These are phyloP conservation scores for Zelostemma sp. DNA, from an alignment of 1,140 invertebrate genomes.

Conservation along the genomic window DNA sequence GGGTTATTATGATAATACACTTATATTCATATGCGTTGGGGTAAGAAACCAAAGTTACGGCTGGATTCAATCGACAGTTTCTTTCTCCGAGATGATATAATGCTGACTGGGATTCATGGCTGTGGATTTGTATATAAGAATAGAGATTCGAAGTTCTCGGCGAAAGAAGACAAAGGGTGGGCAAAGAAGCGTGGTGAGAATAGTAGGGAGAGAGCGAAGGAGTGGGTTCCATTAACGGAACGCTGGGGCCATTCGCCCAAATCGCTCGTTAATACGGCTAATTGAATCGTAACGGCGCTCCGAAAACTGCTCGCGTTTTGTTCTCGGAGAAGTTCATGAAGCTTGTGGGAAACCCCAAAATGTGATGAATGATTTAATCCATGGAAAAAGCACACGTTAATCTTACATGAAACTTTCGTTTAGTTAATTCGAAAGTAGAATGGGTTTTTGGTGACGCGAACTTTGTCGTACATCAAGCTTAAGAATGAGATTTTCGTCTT, in stretches of 20 bases:
- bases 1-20: conserved; percentile 65
- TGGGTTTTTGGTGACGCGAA: conserved; percentile 7
- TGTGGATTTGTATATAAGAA: background rate
- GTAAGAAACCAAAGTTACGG: conserved; percentile 41
- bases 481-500: conserved; percentile 25
- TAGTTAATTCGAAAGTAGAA: background rate
- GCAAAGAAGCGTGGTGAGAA: conserved; percentile 13
- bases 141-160: conserved; percentile 2
- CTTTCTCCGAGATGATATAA: conserved; percentile 50
- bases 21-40: conserved; percentile 64
- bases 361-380: too few relatives aligned
- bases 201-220: conserved; percentile 2
- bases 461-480: conserved; percentile 23
- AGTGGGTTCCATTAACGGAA: conserved; percentile 30
- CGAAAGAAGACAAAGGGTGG: conserved; percentile 25
- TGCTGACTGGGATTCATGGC: conserved; percentile 47
- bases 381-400: background rate
- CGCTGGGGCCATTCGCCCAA: conserved; percentile 33
- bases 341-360: too few relatives aligned
- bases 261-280: conserved; percentile 51
- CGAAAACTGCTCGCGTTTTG: conserved; percentile 10
- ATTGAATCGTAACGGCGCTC: conserved; percentile 36
- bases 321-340: background rate
- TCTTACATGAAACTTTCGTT: background rate
- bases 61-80: conserved; percentile 58